Evolutionary conservation across 92 coral and sea anemone species (phyloP).

Genomic region (Phymanthus crucifer): DNA sequence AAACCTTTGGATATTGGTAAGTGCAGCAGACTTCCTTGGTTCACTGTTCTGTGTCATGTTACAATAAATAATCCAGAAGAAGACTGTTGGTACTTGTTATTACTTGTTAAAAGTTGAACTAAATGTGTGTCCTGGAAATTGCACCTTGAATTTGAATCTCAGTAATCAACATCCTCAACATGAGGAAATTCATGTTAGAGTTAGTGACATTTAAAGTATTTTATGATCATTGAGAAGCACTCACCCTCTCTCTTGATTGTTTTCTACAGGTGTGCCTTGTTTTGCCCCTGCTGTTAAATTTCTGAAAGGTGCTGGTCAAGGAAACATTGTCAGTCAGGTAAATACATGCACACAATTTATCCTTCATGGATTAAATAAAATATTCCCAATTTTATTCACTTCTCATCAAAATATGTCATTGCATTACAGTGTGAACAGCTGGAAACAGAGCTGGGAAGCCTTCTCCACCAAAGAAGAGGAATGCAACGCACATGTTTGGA

Average conservation of each 20-base stretch:
- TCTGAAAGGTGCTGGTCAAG: slow-evolving; percentile 93
- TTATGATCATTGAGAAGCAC: no score
- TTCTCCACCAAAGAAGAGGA: slow-evolving; percentile 86
- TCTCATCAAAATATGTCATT: not conserved
- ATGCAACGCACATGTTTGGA: slow-evolving; percentile 85
- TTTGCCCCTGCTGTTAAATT: slow-evolving; percentile 97
- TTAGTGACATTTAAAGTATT: not conserved
- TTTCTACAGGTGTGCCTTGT: slow-evolving; percentile 79
- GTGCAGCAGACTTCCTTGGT: no score
- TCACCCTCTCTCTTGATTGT: not conserved
- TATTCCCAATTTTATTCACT: no score
- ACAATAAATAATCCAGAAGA: no score
- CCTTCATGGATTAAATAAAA: not conserved
- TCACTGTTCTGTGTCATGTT: no score
- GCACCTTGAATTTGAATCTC: no score
- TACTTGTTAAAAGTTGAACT: not conserved
- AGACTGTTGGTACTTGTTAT: not conserved
- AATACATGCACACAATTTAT: not conserved
- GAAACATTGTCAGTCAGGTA: slow-evolving; percentile 92
- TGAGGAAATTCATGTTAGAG: no score
- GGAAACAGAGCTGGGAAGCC: slow-evolving; percentile 88
- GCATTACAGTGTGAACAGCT: slow-evolving; percentile 87
- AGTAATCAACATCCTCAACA: no score
- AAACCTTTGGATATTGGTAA: slow-evolving; percentile 92
- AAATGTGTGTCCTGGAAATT: not conserved